These are phyloP conservation scores for Apamea crenata DNA, from an alignment of 2,888 invertebrate species.

Conservation along the genomic window DNA sequence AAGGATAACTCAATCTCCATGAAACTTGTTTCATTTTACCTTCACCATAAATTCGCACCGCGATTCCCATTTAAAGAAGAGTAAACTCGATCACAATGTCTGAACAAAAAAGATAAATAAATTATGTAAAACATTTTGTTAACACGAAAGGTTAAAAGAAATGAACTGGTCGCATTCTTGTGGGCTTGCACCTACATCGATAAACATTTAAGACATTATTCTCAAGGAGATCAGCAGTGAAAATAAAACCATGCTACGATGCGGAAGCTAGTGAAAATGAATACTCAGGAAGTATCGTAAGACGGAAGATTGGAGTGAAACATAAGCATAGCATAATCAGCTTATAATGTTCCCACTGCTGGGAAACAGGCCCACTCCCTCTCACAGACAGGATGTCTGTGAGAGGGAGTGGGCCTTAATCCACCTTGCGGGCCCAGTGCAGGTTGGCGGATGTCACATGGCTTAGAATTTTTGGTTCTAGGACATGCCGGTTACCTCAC, in stretches of 20 bases:
- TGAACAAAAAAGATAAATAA: constrained; percentile 27
- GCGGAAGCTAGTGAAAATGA: constrained; percentile 53
- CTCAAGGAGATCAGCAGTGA: constrained; percentile 51
- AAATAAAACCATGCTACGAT: constrained; percentile 39
- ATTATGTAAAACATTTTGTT: constrained; percentile 43
- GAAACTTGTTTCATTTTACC: background rate
- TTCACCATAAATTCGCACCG: background rate
- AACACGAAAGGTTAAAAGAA: constrained; percentile 40
- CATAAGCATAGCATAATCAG: background rate
- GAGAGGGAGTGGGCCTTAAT: background rate
- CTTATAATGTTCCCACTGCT: background rate
- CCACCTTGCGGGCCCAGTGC: background rate
- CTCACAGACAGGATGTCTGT: too few species aligned
- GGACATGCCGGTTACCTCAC: background rate
- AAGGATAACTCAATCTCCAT: constrained; percentile 1
- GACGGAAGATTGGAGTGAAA: constrained; percentile 31
- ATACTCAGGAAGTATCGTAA: constrained; percentile 55
- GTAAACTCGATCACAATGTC: constrained; percentile 24
- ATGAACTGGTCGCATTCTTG: constrained; percentile 49
- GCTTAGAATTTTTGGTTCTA: background rate
- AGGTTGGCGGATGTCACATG: background rate
- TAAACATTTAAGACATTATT: constrained; percentile 17
- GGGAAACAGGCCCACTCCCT: background rate
- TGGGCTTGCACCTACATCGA: constrained; percentile 13
- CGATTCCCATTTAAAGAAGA: constrained; percentile 17